Conservation (phyloP, 1,140 invertebrate species). For the Drosophila orena region DNA sequence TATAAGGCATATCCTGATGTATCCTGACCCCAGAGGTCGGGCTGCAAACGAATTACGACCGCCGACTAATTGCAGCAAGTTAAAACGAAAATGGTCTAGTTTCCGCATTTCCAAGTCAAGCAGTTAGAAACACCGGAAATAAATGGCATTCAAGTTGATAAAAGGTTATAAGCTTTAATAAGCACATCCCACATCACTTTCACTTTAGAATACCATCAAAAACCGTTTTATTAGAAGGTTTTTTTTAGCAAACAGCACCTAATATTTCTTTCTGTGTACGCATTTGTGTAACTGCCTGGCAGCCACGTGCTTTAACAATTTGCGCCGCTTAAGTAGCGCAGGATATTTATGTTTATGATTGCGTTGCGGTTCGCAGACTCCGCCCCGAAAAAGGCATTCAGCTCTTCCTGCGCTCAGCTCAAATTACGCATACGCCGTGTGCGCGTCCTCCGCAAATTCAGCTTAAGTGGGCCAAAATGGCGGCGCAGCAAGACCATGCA, state of each 20-base stretch:
- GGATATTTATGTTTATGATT: conserved; percentile 81
- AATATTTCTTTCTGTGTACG: conserved; percentile 1
- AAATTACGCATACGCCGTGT: conserved; percentile 38
- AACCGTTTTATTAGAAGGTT: background rate
- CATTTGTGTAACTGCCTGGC: conserved; percentile 24
- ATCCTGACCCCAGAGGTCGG: conserved; percentile 64
- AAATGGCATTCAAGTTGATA: background rate
- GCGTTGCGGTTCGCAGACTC: conserved; percentile 70
- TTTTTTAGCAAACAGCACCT: background rate
- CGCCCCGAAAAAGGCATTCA: conserved; percentile 19
- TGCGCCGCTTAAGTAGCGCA: conserved; percentile 67
- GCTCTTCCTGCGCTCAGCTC: conserved; percentile 1
- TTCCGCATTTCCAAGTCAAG: conserved; percentile 24
- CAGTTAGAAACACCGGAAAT: conserved; percentile 52
- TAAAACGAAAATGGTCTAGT: conserved; percentile 78
- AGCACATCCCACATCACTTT: background rate
- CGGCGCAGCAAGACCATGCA: background rate
- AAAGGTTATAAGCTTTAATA: background rate
- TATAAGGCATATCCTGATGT: conserved; percentile 67
- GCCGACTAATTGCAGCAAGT: conserved; percentile 76
- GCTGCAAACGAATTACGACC: conserved; percentile 76
- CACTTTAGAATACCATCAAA: background rate
- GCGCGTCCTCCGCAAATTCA: conserved; percentile 20
- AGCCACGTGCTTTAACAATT: conserved; percentile 73
- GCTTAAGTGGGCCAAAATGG: conserved; percentile 16